Evolutionary conservation across 2,888 invertebrate genomes (phyloP), one percentile per base, ranked within the genome.

Genomic region (Macrosoma leucophasiata): DNA sequence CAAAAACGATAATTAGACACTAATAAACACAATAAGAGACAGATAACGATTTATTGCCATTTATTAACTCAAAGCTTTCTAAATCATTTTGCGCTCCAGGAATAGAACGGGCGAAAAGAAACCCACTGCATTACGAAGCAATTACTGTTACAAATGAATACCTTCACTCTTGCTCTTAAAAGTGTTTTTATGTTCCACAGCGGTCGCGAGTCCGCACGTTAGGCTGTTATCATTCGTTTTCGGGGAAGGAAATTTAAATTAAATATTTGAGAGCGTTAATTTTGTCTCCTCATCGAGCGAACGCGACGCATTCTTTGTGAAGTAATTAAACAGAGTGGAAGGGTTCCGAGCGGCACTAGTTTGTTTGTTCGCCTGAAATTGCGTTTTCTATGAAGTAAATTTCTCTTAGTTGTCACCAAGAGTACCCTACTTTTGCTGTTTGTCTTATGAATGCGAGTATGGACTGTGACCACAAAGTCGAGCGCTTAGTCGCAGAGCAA

Each of bases 301-400:
- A 67, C 65, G 73, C 82, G 79, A 79, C 82, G 82, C 84, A 82
- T 84, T 84, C 84, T 84, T 84, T 79, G 82, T 74, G 71, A 82
- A 84, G 82, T 82, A 84, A 84, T 84, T 84, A 84, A 84, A 81
- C 78, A 70, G 79, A 82, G 81, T 79, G 72, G 79, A 84, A 82
- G 82, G 84, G 84, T 81, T 76, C 70, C 75, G 66, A 68, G 63
- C 71, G 72, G 64, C 58, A 71, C 64, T 79, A 82, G 84, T 82
- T 82, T 82, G 82, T 84, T 84, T 82, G 81, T 79, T 79, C 75
- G 68, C 67, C 65, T 74, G 58, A 77, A 82, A 82, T 82, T 82
- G 73, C 76, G 75, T 78, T 79, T 76, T 61, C 78, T 74, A 81
- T 79, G 74, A 74, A 75, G 68, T 70, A 66, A 66, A 74, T 71